Evolutionary conservation across 2,113 vertebrate species (phyloP), one percentile per base, ranked within the genome.

Genomic region (Stegastes partitus): DNA sequence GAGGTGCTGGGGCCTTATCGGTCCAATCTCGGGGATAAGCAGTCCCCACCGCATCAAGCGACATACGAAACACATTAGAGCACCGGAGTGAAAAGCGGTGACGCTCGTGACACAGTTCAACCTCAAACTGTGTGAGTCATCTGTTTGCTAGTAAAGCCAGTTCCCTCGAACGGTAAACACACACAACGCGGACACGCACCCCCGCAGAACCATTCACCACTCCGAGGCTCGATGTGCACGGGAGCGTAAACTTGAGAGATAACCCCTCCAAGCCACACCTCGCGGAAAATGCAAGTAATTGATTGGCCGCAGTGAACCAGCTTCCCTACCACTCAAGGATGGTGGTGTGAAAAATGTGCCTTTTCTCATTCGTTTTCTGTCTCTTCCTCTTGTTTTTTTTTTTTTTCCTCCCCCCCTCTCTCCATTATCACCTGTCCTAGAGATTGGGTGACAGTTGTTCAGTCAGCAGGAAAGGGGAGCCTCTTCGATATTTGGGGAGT

Each of bases 381-480:
- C 83, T 79, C 57, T 42, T 23, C n/a, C n/a, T n/a, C n/a, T n/a
- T 51, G 49, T 69, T 31, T 50, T 62, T 78, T 82, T 56, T 59
- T 79, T 83, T 56, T 44, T 42, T 0, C 44, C 15, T 80, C n/a
- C n/a, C n/a, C n/a, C n/a, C n/a, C n/a, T n/a, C n/a, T n/a, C 37
- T 87, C 90, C 87, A 89, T 92, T 93, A 92, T 90, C 90, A 89
- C 85, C 86, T 91, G 82, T 87, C 87, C 74, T n/a, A 57, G 53
- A 86, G 82, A 85, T 79, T 83, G 68, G 79, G 76, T 84, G 87
- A 88, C 83, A 81, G 82, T 87, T 87, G 79, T 87, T 86, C 85
- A 88, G 82, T 90, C 87, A 79, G 76, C 78, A 70, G 73, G 84
- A 91, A 92, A 91, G 21, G 22, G 74, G 73, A 75, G 66, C 62